Base-by-base conservation (phyloP, 2,888 invertebrate species). In the Ophioninae sp. region DNA sequence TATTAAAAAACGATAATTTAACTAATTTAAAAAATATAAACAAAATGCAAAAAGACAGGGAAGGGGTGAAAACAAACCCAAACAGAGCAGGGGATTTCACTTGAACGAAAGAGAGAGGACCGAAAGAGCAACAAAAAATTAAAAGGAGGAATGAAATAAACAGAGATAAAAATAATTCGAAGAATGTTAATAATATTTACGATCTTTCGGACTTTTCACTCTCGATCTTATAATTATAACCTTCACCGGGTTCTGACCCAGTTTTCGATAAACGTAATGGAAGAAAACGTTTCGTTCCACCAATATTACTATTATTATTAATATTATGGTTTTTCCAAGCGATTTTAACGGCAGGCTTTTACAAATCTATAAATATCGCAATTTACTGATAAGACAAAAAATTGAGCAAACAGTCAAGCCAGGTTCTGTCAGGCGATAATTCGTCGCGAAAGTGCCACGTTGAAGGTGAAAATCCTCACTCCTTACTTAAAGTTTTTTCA, bases 221-320 rank as follows among this genome's bases (percentile, higher is more conserved):
- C 61, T 72, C 72, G 41, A 39, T 20, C 41, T 61, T 61, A 72
- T 72, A 61, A 71, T 58, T 20, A 59, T 17, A 17, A 51, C 51
- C 17, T 51, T 51, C 51, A 51, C 51, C 51, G 41, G 2, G 6
- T 7, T 41, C 51, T 51, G 51, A 51, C 17, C 51, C 51, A 51
- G 51, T 51, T 51, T 2, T 3, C 13, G 17, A 41, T 41, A 13
- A 51, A 51, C 51, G 51, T 51, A 51, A 51, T 51, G 51, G 13
- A 41, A 7, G 41, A 51, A 51, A 51, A 51, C 17, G 3, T 17
- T 51, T 51, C 3, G 51, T 10, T 51, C 6, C 17, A 51, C 17
- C 13, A 51, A 13, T 51, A 51, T 51, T 51, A 51, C 13, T 51
- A 51, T 51, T 51, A 51, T 51, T 51, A 51, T 51, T 17, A 13